phyloP scores from a whole-genome alignment of 2,113 vertebrate genomes.

The Lepisosteus oculatus region DNA sequence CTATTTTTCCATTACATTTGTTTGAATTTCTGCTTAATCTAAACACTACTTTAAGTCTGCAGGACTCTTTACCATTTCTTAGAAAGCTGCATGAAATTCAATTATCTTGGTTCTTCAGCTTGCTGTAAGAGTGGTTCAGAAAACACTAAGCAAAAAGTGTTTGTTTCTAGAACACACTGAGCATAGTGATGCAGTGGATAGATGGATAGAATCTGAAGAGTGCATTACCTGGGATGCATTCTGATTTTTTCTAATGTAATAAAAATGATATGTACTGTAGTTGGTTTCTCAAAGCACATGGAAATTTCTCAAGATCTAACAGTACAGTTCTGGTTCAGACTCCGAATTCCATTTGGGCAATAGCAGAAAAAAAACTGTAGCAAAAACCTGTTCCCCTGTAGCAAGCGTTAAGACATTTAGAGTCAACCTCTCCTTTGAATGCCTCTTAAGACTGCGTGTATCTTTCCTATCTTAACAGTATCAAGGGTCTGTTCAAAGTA shows the following conservation, averaged over 20 bases:
- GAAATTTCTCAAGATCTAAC: conserved; percentile 50
- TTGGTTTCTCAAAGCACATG: conserved; percentile 60
- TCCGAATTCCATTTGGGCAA: conserved; percentile 4
- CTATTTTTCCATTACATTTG: conserved; percentile 65
- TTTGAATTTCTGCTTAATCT: conserved; percentile 58
- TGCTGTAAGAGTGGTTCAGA: conserved; percentile 28
- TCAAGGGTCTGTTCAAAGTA: conserved; percentile 66
- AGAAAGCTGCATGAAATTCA: conserved; percentile 66
- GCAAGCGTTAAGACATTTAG: conserved; percentile 56
- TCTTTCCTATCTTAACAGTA: conserved; percentile 61
- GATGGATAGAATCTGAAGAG: conserved; percentile 76
- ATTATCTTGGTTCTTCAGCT: conserved; percentile 60
- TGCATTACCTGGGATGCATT: conserved; percentile 70
- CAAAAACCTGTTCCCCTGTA: conserved; percentile 17
- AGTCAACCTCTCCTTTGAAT: conserved; percentile 54
- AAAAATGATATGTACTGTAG: conserved; percentile 50
- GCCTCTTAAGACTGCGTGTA: conserved; percentile 49
- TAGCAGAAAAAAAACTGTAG: no score
- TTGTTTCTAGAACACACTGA: conserved; percentile 65
- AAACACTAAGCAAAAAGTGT: conserved; percentile 39
- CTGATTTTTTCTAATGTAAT: conserved; percentile 67
- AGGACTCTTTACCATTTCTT: conserved; percentile 62
- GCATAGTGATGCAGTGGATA: conserved; percentile 62
- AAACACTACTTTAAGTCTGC: conserved; percentile 52
- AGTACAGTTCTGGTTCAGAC: neutral